phyloP scores from a whole-genome alignment of 2,888 invertebrate species.

The Stenichneumon culpator region DNA sequence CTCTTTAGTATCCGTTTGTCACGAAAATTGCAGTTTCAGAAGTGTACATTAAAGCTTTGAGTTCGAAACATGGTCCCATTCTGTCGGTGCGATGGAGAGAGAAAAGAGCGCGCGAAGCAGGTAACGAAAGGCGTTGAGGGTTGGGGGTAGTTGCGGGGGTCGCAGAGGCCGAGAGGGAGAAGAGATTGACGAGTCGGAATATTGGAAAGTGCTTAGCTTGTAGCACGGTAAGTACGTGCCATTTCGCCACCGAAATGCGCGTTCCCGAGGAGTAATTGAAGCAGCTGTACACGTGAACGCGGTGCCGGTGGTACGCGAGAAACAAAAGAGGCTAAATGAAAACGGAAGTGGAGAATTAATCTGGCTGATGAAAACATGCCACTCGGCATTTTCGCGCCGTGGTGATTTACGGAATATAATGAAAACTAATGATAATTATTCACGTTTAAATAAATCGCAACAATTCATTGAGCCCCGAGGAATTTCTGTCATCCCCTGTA shows the following conservation, averaged over 20 bases:
- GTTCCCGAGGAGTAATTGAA: slow-evolving; percentile 58
- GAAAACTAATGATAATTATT: slow-evolving; percentile 39
- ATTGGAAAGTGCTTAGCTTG: slow-evolving; percentile 61
- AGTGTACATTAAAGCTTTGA: slow-evolving; percentile 4
- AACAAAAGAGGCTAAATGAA: slow-evolving; percentile 52
- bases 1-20: not conserved
- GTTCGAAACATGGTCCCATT: slow-evolving; percentile 1
- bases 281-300: slow-evolving; percentile 9
- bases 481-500: not conserved
- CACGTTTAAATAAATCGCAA: slow-evolving; percentile 23
- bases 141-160: not conserved
- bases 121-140: not conserved
- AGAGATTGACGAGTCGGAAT: slow-evolving; percentile 55
- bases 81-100: slow-evolving; percentile 22
- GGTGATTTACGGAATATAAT: slow-evolving; percentile 5
- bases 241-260: slow-evolving; percentile 53
- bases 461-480: not conserved
- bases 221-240: slow-evolving; percentile 52
- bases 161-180: not conserved
- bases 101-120: slow-evolving; percentile 2
- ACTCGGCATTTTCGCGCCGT: slow-evolving; percentile 10
- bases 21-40: not conserved
- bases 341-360: slow-evolving; percentile 33
- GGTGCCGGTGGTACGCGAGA: slow-evolving; percentile 1
- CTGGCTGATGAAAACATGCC: not conserved